These are phyloP conservation scores for Leptinotarsa tumamoca DNA, from an alignment of 2,888 invertebrate species.

Conservation along the genomic window DNA sequence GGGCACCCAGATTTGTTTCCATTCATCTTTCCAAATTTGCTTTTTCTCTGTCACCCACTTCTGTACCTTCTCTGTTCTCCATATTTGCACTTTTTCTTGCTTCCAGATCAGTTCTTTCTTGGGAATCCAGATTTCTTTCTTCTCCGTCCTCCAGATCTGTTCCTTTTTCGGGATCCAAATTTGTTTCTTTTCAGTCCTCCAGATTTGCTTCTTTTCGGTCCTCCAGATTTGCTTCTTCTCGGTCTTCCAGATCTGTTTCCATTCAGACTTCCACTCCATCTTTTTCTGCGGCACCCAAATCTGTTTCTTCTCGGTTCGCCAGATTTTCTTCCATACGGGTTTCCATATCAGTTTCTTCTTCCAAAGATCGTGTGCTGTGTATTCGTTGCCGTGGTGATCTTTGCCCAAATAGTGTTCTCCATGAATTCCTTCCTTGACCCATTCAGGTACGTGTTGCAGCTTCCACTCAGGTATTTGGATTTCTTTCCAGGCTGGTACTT, in stretches of 20 bases:
- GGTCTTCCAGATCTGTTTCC: constrained; percentile 74
- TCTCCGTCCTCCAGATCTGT: constrained; percentile 74
- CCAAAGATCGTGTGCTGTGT: constrained; percentile 86
- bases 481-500: constrained; percentile 72
- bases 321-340: constrained; percentile 83
- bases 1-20: constrained; percentile 75
- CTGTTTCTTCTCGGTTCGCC: constrained; percentile 80
- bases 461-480: constrained; percentile 73
- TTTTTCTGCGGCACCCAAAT: constrained; percentile 78
- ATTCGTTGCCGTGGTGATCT: constrained; percentile 84
- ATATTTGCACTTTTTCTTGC: constrained; percentile 69
- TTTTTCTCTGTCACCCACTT: constrained; percentile 76
- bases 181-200: constrained; percentile 71
- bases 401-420: constrained; percentile 85
- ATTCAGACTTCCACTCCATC: constrained; percentile 73
- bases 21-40: constrained; percentile 78
- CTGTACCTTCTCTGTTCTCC: constrained; percentile 70
- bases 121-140: constrained; percentile 69
- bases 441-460: constrained; percentile 78
- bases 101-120: constrained; percentile 72
- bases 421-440: constrained; percentile 83
- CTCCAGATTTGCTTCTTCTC: constrained; percentile 78
- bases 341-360: constrained; percentile 86
- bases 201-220: constrained; percentile 77
- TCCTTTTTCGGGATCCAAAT: constrained; percentile 71